phyloP scores from a whole-genome alignment of 1,140 invertebrate genomes.

The fruit fly (Drosophila melanogaster) region DNA sequence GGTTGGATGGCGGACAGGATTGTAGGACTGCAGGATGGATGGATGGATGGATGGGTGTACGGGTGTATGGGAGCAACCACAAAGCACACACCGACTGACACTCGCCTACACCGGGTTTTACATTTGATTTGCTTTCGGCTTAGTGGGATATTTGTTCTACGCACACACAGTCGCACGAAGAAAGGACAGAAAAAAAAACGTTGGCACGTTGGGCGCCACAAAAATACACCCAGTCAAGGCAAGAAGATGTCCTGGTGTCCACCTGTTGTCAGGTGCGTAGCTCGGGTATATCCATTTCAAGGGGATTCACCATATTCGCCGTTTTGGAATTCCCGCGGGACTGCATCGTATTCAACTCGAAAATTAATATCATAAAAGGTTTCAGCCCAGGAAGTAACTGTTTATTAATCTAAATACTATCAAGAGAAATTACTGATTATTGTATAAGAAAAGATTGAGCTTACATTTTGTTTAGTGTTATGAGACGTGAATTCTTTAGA shows the following conservation, averaged over 20 bases:
- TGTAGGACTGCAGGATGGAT: not conserved
- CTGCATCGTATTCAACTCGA: too few relatives aligned
- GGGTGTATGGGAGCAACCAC: constrained; percentile 27
- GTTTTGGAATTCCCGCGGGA: not conserved
- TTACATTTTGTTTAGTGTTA: too few relatives aligned
- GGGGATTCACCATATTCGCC: constrained; percentile 1
- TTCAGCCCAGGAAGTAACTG: not conserved
- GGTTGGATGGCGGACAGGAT: not conserved
- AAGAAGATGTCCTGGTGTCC: constrained; percentile 38
- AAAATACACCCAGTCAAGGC: constrained; percentile 37
- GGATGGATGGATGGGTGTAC: not conserved
- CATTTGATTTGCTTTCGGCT: constrained; percentile 78
- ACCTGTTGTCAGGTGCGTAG: constrained; percentile 37
- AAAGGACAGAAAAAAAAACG: not conserved
- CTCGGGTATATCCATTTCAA: constrained; percentile 14
- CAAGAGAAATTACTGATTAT: too few relatives aligned
- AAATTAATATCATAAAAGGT: constrained; percentile 1
- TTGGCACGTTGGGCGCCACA: constrained; percentile 4
- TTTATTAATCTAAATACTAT: too few relatives aligned
- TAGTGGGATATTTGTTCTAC: constrained; percentile 71
- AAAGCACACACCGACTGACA: constrained; percentile 23
- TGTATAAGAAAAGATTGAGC: too few relatives aligned
- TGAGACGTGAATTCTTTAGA: too few relatives aligned
- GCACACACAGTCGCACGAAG: constrained; percentile 15
- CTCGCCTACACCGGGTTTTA: constrained; percentile 42